Percentiles rank a stretch among this genome's conserved stretches.
Conservation (phyloP, 2,888 invertebrate genomes). For the Chydorus sphaericus region DNA sequence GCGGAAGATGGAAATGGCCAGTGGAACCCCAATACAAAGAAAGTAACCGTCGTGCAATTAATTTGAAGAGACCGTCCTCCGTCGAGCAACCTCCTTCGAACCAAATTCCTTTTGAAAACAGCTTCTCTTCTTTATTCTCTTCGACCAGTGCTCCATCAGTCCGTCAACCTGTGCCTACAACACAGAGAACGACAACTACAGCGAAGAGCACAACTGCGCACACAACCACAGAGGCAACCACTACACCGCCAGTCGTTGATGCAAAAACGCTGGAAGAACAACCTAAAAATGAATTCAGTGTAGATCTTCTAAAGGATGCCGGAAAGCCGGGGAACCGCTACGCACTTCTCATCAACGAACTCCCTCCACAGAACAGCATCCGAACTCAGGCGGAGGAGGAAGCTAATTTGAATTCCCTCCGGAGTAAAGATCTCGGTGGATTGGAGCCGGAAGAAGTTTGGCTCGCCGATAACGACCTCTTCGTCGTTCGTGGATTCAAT, state of each 20-base stretch:
- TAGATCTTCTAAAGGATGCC: slow-evolving; percentile 11
- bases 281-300: not conserved
- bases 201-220: not conserved
- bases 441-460: slow-evolving; percentile 14
- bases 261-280: too few species aligned
- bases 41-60: too few species aligned
- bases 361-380: slow-evolving; percentile 13
- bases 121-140: slow-evolving; percentile 65
- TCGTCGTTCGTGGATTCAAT: slow-evolving; percentile 10
- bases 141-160: slow-evolving; percentile 89
- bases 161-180: slow-evolving; percentile 56
- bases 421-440: slow-evolving; percentile 13
- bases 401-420: slow-evolving; percentile 2
- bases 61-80: too few species aligned
- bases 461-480: slow-evolving; percentile 13
- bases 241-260: too few species aligned
- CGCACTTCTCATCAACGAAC: slow-evolving; percentile 9
- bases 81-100: not conserved
- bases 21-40: too few species aligned
- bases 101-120: slow-evolving; percentile 43
- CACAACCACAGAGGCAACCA: too few species aligned
- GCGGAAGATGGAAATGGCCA: too few species aligned
- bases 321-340: slow-evolving; percentile 15
- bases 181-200: not conserved
- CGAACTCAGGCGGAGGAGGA: slow-evolving; percentile 12